phyloP scores from a whole-genome alignment of 2,888 invertebrate species.

The Hemithea aestivaria region DNA sequence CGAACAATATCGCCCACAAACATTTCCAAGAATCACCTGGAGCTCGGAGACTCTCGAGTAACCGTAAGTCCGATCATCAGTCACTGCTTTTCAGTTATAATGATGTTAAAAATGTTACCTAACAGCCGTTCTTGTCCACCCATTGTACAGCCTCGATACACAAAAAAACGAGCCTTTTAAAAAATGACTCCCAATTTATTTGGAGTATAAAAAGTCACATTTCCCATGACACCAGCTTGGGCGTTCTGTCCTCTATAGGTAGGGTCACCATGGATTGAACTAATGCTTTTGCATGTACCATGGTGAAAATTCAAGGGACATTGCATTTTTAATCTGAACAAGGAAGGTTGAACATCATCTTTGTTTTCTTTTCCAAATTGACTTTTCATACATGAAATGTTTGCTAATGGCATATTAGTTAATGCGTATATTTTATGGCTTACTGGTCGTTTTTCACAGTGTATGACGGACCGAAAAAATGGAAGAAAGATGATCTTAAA shows the following conservation, averaged over 20 bases:
- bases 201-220: slow-evolving; percentile 67
- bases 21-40: slow-evolving; percentile 38
- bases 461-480: no score
- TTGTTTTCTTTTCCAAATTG: no score
- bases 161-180: slow-evolving; percentile 58
- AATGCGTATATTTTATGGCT: no score
- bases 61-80: slow-evolving; percentile 52
- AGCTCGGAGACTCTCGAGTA: slow-evolving; percentile 35
- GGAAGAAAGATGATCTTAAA: no score
- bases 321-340: no score
- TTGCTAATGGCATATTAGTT: no score
- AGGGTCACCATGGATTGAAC: slow-evolving; percentile 12
- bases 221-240: slow-evolving; percentile 71
- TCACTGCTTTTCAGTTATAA: slow-evolving; percentile 75
- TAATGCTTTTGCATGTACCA: no score
- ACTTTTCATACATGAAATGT: no score
- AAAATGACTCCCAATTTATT: slow-evolving; percentile 78
- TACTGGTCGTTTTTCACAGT: no score
- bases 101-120: slow-evolving; percentile 77
- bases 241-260: slow-evolving; percentile 41
- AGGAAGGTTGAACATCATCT: no score
- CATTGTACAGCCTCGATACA: slow-evolving; percentile 69
- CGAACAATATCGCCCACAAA: slow-evolving; percentile 17
- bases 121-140: slow-evolving; percentile 74
- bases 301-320: no score